phyloP scores from a whole-genome alignment of 2,113 vertebrate genomes.

The Hydrochoerus hydrochaeris region DNA sequence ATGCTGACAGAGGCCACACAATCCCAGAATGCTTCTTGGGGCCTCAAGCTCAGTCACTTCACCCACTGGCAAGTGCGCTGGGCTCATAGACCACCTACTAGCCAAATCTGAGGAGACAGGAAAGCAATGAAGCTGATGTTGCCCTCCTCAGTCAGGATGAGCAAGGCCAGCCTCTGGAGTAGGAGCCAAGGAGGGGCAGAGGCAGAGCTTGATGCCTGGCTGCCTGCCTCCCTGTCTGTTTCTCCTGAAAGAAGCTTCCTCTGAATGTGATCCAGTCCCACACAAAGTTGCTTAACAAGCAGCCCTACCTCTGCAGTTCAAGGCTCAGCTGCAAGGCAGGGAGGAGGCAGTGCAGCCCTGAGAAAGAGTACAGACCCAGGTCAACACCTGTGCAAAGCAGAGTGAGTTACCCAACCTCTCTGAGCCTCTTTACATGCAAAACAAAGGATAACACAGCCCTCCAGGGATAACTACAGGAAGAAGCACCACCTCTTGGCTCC shows the following conservation, averaged over 20 bases:
- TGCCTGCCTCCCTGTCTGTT: background rate
- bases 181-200: background rate
- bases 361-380: background rate
- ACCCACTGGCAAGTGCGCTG: fast-evolving
- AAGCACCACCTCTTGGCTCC: background rate
- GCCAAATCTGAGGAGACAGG: background rate
- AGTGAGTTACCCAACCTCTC: background rate
- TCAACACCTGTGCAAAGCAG: background rate
- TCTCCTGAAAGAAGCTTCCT: background rate
- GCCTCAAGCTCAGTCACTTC: background rate
- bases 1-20: background rate
- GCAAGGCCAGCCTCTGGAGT: background rate
- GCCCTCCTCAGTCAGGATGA: background rate
- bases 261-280: background rate
- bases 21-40: background rate
- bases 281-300: background rate
- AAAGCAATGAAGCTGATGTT: background rate
- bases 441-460: background rate
- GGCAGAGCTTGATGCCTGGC: background rate
- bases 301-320: background rate
- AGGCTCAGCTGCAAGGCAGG: background rate
- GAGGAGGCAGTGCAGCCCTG: background rate
- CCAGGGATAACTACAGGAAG: background rate
- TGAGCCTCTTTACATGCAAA: background rate
- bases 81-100: background rate